Conservation (phyloP, 2,113 vertebrate genomes). For the Edolisoma coerulescens region DNA sequence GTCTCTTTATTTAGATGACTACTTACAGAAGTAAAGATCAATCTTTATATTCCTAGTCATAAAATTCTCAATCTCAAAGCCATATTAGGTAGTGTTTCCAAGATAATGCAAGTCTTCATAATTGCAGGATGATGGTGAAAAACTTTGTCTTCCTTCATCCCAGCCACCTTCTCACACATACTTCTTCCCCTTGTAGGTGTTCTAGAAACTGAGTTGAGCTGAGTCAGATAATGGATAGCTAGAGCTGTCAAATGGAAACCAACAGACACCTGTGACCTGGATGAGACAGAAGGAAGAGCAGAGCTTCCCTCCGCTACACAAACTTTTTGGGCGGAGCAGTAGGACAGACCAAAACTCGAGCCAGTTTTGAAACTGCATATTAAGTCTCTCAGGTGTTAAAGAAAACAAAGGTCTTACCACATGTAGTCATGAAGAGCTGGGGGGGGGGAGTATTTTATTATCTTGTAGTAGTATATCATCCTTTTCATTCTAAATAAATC, state of each 20-base stretch:
- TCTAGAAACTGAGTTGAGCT: neutral
- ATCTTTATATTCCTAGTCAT: neutral
- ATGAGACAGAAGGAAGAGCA: neutral
- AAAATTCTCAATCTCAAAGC: neutral
- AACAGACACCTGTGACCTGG: fast-evolving
- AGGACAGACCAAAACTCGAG: neutral
- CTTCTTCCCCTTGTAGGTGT: neutral
- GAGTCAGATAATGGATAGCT: neutral
- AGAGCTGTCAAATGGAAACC: neutral
- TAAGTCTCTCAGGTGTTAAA: neutral
- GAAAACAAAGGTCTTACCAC: neutral
- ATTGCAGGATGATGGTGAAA: neutral
- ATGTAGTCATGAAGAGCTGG: fast-evolving
- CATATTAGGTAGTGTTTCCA: neutral
- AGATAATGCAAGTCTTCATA: neutral
- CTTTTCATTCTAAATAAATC: neutral
- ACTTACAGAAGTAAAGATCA: neutral
- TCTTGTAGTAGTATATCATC: neutral
- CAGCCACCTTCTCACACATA: neutral
- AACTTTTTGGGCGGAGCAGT: neutral
- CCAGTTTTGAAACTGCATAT: neutral
- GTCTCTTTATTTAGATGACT: neutral
- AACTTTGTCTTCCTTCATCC: neutral
- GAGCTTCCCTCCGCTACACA: neutral
- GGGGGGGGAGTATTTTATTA: neutral